phyloP scores from a whole-genome alignment of 2,113 vertebrate genomes.

The Cacatua alba region DNA sequence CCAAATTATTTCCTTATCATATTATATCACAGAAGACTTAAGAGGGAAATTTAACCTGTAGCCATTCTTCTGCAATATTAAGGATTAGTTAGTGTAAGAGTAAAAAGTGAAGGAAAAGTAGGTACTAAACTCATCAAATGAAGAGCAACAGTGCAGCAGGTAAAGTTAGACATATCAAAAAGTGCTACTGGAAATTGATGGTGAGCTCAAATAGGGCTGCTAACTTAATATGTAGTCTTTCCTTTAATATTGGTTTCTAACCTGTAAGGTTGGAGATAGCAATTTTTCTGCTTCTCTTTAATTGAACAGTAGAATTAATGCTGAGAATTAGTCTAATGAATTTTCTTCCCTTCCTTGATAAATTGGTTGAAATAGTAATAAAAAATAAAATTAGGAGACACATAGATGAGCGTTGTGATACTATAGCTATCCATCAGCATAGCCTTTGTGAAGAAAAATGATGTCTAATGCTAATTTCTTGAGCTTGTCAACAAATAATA shows the following conservation, averaged over 20 bases:
- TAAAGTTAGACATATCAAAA: neutral
- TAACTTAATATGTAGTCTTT: conserved; percentile 25
- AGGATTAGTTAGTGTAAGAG: neutral
- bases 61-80: neutral
- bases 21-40: neutral
- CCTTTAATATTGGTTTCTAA: conserved; percentile 46
- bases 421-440: conserved; percentile 13
- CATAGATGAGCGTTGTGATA: conserved; percentile 27
- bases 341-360: conserved; percentile 52
- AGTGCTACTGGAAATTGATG: conserved; percentile 23
- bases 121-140: neutral
- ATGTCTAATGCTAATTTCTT: conserved; percentile 2
- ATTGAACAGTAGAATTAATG: conserved; percentile 51
- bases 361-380: conserved; percentile 56
- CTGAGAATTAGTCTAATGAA: conserved; percentile 62
- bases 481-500: conserved; percentile 46
- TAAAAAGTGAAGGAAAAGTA: neutral
- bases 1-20: neutral
- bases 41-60: neutral
- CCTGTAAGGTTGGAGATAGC: conserved; percentile 34
- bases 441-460: conserved; percentile 5
- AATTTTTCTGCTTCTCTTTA: conserved; percentile 62
- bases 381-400: conserved; percentile 46
- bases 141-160: neutral
- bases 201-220: neutral